A percentile compares a stretch with the other conserved stretches of the same genome.
phyloP scores from a whole-genome alignment of 2,113 vertebrate genomes.

The Nothobranchius kuhntae region DNA sequence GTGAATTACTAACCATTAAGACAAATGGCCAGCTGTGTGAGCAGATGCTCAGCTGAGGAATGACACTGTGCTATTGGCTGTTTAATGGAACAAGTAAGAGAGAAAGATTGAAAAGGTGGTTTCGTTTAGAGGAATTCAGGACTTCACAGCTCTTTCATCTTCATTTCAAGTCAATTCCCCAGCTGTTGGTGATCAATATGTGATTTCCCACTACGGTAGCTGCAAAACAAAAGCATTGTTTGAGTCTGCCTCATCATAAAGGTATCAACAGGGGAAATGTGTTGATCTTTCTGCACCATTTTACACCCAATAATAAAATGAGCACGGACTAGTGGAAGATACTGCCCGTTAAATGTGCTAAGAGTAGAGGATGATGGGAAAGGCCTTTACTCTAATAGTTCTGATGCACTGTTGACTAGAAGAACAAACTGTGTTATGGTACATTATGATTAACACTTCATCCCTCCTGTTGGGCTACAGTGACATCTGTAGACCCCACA shows the following conservation, averaged over 20 bases:
- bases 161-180: conserved; percentile 54
- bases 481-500: too few species aligned
- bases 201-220: conserved; percentile 33
- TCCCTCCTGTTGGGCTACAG: too few species aligned
- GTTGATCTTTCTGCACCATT: conserved; percentile 13
- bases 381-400: background rate
- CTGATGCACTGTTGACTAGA: too few species aligned
- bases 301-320: conserved; percentile 20
- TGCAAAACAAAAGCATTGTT: conserved; percentile 47
- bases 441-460: too few species aligned
- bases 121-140: conserved; percentile 35
- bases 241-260: conserved; percentile 34
- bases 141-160: conserved; percentile 47
- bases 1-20: conserved; percentile 62
- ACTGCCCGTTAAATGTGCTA: background rate
- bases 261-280: conserved; percentile 24
- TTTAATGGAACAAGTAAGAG: conserved; percentile 56
- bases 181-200: conserved; percentile 51
- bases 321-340: background rate
- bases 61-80: conserved; percentile 44
- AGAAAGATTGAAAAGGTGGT: conserved; percentile 29
- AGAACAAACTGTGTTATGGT: too few species aligned
- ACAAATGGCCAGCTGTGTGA: conserved; percentile 53
- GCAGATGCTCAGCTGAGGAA: conserved; percentile 61
- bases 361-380: background rate